Conservation (phyloP, 2,797 vertebrate species). For the Tauraco hartlaubi region DNA sequence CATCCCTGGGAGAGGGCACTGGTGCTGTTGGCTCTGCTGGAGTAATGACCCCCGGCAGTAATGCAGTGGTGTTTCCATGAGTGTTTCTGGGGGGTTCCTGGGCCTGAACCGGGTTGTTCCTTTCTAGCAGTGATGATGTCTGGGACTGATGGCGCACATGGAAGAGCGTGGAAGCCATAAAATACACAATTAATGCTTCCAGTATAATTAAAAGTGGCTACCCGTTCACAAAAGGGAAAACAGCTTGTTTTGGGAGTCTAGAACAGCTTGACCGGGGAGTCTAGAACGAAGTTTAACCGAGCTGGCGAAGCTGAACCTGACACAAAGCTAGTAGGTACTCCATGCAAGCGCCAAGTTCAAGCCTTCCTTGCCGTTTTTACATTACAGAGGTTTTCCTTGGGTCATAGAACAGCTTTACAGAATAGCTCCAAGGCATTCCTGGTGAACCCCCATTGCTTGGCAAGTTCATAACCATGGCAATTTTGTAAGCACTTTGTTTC, state of each 20-base stretch:
- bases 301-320: not conserved
- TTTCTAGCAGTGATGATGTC: not conserved
- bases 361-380: not conserved
- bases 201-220: not conserved
- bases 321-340: not conserved
- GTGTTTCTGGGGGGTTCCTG: not conserved
- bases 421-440: not conserved
- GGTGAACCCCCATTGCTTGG: not conserved
- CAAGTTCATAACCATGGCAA: not conserved
- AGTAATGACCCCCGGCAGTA: accelerated
- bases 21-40: not conserved
- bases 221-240: not conserved
- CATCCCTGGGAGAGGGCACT: accelerated
- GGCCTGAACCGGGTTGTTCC: not conserved
- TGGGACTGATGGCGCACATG: not conserved
- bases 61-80: not conserved
- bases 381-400: not conserved
- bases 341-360: not conserved
- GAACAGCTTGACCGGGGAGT: too few species aligned
- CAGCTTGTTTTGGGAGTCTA: too few species aligned
- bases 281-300: not conserved
- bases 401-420: not conserved
- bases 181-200: not conserved
- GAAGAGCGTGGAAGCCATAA: not conserved
- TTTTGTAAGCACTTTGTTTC: not conserved